Evolutionary conservation across 1,140 invertebrate genomes (phyloP), one percentile per base, ranked within the genome.

Genomic region (Pogonus chalceus): DNA sequence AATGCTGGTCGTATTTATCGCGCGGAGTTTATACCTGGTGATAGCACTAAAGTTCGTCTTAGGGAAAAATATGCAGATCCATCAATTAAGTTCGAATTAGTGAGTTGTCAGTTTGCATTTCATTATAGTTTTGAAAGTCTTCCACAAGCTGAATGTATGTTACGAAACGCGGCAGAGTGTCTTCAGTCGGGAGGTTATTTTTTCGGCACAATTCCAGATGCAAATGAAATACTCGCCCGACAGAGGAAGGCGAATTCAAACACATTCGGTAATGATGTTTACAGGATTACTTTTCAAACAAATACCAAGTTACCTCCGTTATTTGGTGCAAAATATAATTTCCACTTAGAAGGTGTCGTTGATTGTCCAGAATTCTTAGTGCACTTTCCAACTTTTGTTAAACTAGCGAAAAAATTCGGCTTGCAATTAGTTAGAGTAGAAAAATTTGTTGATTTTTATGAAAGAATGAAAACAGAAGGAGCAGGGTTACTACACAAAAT

Each of bases 291-390:
- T 58, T 90, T 95, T 67, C 75, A 84, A 23, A 81, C 83, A 67
- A 80, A 89, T 61, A 74, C 77, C 22, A 75, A 82, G 37, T 79
- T 81, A 10, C 80, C 83, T 60, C 88, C 91, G 2, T 68, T 98
- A 12, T 99, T 99, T 79, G 96, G 96, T 37, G 92, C 88, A 24
- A 92, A 94, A 71, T 98, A 99, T 75, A 83, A 95, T 71, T 99
- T 99, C 69, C 82, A 92, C 66, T 72, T 99, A 49, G 92, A 98
- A 67, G 93, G 89, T 37, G 92, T 96, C 14, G 96, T 99, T 0
- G 84, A 99, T 69, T 99, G 96, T 75, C 96, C 96, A 21, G 96
- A 99, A 70, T 99, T 98, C 77, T 75, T 99, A 23, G 94, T 98
- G 14, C 84, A 98, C 72, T 90, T 98, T 70, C 88, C 91, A 21